These are phyloP conservation scores for Aphyosemion australe DNA, from an alignment of 2,113 vertebrate species.

Conservation along the genomic window DNA sequence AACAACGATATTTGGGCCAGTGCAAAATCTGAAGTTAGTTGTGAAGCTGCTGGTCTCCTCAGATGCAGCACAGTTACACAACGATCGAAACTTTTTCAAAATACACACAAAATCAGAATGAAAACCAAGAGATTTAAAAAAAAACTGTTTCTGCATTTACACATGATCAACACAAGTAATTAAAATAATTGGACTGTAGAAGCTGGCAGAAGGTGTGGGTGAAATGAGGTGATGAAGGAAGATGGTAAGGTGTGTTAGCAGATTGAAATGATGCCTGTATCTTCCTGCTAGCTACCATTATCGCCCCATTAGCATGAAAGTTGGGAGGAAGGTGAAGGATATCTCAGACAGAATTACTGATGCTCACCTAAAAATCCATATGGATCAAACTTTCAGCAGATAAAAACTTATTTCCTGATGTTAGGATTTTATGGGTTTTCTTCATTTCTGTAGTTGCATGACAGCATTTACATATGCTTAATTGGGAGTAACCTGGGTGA, in stretches of 20 bases:
- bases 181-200: conserved; percentile 4
- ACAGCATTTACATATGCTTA: neutral
- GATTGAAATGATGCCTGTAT: conserved; percentile 7
- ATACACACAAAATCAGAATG: neutral
- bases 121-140: neutral
- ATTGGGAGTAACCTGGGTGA: conserved; percentile 5
- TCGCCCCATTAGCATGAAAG: conserved; percentile 25
- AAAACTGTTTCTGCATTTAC: neutral
- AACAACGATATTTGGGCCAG: neutral
- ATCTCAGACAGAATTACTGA: conserved; percentile 34
- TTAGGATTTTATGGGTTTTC: neutral
- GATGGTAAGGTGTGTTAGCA: conserved; percentile 12
- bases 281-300: conserved; percentile 27
- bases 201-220: neutral
- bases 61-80: neutral
- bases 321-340: conserved; percentile 14
- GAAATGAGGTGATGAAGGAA: conserved; percentile 10
- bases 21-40: no score
- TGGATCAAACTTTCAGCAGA: conserved; percentile 5
- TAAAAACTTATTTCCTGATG: conserved; percentile 15
- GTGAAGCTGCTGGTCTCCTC: neutral
- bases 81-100: neutral
- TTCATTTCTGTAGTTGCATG: neutral
- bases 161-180: neutral
- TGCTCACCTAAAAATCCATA: conserved; percentile 22